Percentiles rank a stretch among this genome's conserved stretches.
Evolutionary conservation across 2,113 vertebrate species (phyloP).

Genomic region (Hymenochirus boettgeri): DNA sequence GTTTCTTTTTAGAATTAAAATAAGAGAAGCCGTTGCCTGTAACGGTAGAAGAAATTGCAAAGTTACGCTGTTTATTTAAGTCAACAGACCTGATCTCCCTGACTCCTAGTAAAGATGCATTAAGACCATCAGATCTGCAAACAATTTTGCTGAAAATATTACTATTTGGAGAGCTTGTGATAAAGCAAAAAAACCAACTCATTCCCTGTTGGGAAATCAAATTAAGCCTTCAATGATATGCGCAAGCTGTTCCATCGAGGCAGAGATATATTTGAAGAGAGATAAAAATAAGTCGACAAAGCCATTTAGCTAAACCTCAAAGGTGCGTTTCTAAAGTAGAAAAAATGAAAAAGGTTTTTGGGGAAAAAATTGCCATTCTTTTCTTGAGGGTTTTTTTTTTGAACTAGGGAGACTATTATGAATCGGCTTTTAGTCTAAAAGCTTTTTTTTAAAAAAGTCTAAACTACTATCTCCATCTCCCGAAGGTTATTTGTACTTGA

Average conservation of each 20-base stretch:
- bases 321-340: slow-evolving; percentile 43
- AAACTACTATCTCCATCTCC: neutral
- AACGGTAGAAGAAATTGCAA: too few relatives aligned
- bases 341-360: slow-evolving; percentile 42
- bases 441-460: neutral
- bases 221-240: slow-evolving; percentile 8
- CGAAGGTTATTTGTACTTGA: neutral
- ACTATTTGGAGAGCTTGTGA: accelerated
- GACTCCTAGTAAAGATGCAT: neutral
- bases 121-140: accelerated
- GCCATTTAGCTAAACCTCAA: slow-evolving; percentile 45
- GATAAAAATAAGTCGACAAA: slow-evolving; percentile 45
- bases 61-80: too few relatives aligned
- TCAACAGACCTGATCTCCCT: accelerated
- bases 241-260: slow-evolving; percentile 7
- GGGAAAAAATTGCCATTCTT: neutral
- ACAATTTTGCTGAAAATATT: neutral
- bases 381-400: slow-evolving; percentile 49
- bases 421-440: neutral
- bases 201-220: neutral
- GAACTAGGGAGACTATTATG: slow-evolving; percentile 41
- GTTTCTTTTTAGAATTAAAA: too few relatives aligned
- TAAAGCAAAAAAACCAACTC: neutral
- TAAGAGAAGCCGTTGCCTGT: neutral
- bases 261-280: neutral